These are phyloP conservation scores for Caiman crocodilus DNA, from an alignment of 2,797 vertebrate genomes.

Conservation along the genomic window DNA sequence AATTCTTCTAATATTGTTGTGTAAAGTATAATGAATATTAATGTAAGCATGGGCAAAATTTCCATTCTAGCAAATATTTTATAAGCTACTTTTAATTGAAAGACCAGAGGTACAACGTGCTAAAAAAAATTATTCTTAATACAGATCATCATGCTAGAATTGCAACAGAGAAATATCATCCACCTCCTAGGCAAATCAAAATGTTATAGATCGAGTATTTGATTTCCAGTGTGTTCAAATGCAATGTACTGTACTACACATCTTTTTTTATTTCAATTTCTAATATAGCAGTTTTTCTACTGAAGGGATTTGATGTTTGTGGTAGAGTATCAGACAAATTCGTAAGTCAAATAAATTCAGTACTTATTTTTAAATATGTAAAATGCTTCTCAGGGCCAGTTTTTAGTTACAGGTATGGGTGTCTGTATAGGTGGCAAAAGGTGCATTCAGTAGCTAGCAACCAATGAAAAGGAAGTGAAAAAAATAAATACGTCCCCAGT, in stretches of 20 bases:
- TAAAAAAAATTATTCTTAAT: neutral
- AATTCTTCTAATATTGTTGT: neutral
- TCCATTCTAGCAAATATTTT: neutral
- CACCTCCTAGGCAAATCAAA: neutral
- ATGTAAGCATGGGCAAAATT: neutral
- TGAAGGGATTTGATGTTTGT: neutral
- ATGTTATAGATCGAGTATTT: neutral
- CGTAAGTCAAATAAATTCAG: neutral
- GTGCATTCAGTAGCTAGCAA: no score
- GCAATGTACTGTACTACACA: neutral
- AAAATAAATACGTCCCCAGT: neutral
- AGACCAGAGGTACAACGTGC: neutral
- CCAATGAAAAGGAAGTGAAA: no score
- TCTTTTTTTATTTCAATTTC: neutral
- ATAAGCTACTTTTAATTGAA: neutral
- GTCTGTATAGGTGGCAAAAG: no score
- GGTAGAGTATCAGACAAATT: neutral
- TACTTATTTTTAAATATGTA: neutral
- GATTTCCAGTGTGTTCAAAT: neutral
- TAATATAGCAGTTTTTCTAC: neutral
- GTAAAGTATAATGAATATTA: neutral
- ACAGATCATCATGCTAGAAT: neutral
- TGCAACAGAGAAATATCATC: neutral
- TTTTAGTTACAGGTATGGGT: neutral
- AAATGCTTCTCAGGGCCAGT: neutral